These are phyloP conservation scores for Murina feae DNA, from an alignment of 2,113 vertebrate species.

Conservation along the genomic window DNA sequence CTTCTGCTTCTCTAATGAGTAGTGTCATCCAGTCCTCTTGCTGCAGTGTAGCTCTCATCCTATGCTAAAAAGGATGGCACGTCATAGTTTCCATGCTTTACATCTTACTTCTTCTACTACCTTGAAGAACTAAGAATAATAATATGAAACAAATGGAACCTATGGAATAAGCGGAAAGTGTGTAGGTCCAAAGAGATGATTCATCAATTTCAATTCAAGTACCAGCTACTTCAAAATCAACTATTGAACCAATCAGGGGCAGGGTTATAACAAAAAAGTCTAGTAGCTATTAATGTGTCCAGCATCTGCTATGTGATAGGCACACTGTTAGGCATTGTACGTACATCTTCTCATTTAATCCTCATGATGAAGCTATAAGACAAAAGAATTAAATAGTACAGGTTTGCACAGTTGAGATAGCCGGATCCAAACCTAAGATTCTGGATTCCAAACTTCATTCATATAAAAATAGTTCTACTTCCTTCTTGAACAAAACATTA, in stretches of 20 bases:
- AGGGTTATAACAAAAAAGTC: background rate
- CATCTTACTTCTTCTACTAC: background rate
- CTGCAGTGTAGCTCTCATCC: background rate
- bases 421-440: background rate
- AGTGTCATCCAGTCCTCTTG: background rate
- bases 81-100: background rate
- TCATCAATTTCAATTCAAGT: background rate
- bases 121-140: background rate
- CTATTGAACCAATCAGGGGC: background rate
- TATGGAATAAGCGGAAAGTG: background rate
- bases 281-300: background rate
- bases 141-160: background rate
- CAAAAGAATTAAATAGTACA: background rate
- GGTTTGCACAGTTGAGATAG: background rate
- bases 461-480: background rate
- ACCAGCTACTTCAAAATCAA: background rate
- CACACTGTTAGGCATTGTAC: no score
- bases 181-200: background rate
- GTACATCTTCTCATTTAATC: background rate
- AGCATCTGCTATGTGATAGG: background rate
- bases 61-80: background rate
- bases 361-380: background rate
- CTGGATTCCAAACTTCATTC: background rate
- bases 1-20: background rate
- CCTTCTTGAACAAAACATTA: background rate